Conservation (phyloP, 2,113 vertebrate species). For the Syrrhaptes paradoxus region DNA sequence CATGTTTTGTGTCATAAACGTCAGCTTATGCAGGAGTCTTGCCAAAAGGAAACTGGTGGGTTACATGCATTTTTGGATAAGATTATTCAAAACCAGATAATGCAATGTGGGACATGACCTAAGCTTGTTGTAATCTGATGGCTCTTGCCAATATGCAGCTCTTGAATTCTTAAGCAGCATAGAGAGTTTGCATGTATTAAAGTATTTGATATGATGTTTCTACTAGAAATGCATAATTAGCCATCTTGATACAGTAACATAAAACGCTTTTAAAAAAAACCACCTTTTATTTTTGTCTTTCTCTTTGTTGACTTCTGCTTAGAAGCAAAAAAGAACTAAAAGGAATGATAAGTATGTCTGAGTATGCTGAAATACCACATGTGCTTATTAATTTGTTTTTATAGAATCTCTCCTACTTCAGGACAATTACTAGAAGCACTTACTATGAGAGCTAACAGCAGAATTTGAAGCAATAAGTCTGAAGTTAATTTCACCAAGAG, state of each 20-base stretch:
- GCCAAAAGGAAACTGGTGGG: not conserved
- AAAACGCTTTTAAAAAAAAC: not conserved
- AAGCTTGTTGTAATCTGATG: not conserved
- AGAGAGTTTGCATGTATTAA: not conserved
- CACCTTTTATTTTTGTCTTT: not conserved
- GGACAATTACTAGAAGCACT: not conserved
- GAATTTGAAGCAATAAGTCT: not conserved
- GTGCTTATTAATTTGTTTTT: not conserved
- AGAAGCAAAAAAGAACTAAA: not conserved
- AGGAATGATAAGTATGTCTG: not conserved
- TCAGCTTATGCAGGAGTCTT: not conserved
- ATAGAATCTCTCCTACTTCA: not conserved
- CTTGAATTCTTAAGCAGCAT: not conserved
- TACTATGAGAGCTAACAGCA: not conserved
- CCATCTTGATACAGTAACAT: not conserved
- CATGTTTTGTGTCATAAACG: not conserved
- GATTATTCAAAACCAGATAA: not conserved
- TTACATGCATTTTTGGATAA: not conserved
- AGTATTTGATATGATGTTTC: not conserved
- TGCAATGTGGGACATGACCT: not conserved
- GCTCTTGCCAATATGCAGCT: fast-evolving
- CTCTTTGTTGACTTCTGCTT: not conserved
- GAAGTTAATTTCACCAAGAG: not conserved
- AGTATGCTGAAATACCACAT: not conserved
- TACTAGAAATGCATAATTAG: not conserved